A percentile compares a stretch with the other conserved stretches of the same genome.
Evolutionary conservation across 2,113 vertebrate species (phyloP).

Genomic region (Pseudopodoces humilis): DNA sequence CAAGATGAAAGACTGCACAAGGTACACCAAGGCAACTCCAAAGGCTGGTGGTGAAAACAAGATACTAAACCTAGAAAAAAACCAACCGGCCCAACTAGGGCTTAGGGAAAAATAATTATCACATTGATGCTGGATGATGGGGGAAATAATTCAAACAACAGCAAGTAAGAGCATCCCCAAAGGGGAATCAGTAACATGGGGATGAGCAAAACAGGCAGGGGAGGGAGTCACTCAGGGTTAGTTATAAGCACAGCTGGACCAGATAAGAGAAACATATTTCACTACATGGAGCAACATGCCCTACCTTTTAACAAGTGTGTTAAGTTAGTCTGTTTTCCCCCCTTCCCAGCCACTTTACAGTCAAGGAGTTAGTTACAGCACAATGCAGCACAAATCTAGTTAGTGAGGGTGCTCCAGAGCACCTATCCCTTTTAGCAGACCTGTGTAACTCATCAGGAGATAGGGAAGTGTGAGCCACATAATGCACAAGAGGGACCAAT

Average conservation of each 20-base stretch:
- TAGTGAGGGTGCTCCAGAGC: background rate
- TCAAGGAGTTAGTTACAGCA: background rate
- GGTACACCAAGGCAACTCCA: background rate
- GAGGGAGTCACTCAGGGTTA: background rate
- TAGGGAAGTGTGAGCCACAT: background rate
- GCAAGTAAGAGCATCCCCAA: background rate
- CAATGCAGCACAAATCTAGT: background rate
- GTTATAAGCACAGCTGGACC: background rate
- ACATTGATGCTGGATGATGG: background rate
- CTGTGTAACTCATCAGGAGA: background rate
- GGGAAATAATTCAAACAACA: background rate
- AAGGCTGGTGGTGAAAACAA: background rate
- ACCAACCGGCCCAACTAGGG: background rate
- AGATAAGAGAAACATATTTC: background rate
- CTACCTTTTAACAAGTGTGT: background rate
- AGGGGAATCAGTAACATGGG: background rate
- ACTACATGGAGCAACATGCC: background rate
- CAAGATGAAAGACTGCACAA: background rate
- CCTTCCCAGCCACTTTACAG: background rate
- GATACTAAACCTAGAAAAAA: background rate
- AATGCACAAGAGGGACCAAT: background rate
- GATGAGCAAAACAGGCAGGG: background rate
- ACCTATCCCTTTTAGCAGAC: background rate
- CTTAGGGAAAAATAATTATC: background rate
- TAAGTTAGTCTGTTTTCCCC: background rate